Evolutionary conservation across 2,888 invertebrate species (phyloP).

Genomic region (Meteorus cinctellus): DNA sequence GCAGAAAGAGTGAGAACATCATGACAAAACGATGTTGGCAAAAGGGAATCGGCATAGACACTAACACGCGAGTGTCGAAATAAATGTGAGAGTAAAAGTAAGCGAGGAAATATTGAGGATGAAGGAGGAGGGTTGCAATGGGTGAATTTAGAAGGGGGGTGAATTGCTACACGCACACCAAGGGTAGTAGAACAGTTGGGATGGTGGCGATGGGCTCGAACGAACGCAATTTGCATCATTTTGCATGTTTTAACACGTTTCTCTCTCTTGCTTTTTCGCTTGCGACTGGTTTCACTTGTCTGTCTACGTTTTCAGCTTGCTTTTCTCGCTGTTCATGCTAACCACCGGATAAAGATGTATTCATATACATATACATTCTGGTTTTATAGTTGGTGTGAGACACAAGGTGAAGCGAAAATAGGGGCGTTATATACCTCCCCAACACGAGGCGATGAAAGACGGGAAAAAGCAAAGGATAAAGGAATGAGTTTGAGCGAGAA

Average conservation of each 20-base stretch:
- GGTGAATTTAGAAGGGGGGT: constrained; percentile 1
- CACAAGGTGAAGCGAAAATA: constrained; percentile 50
- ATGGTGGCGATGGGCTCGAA: constrained; percentile 62
- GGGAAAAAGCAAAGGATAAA: not conserved
- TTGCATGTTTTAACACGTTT: constrained; percentile 71
- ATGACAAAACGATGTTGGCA: constrained; percentile 19
- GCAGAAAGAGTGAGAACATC: constrained; percentile 16
- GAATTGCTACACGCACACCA: constrained; percentile 24
- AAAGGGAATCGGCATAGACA: constrained; percentile 20
- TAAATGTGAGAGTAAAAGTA: not conserved
- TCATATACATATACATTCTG: constrained; percentile 44
- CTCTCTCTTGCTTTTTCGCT: constrained; percentile 35
- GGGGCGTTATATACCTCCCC: constrained; percentile 25
- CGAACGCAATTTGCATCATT: constrained; percentile 72
- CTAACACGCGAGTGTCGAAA: not conserved
- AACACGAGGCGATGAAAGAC: not conserved
- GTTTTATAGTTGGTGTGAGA: constrained; percentile 49
- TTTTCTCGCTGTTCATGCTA: constrained; percentile 50
- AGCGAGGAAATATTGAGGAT: constrained; percentile 24
- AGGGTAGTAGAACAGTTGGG: constrained; percentile 52
- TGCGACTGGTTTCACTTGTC: constrained; percentile 50
- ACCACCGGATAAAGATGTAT: constrained; percentile 33
- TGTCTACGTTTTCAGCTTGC: constrained; percentile 56
- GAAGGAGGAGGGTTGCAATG: not conserved
- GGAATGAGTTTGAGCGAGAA: constrained; percentile 19